Conservation (phyloP, 2,888 invertebrate genomes). For the Cephus pulcher region DNA sequence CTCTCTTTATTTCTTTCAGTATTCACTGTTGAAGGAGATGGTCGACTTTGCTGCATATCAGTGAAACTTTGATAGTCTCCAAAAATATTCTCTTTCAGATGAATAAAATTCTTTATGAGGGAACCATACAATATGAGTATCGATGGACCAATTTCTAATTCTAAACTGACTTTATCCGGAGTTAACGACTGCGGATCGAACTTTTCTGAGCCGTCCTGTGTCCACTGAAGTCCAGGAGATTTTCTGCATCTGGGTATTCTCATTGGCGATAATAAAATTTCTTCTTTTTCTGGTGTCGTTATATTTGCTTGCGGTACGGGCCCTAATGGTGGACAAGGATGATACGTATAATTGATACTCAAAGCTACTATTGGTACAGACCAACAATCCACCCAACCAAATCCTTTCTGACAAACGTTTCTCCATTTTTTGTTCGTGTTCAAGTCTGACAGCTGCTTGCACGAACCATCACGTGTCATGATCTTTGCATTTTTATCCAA, state of each 20-base stretch:
- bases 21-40: constrained; percentile 65
- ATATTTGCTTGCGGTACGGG: constrained; percentile 92
- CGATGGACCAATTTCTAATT: constrained; percentile 95
- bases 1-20: constrained; percentile 57
- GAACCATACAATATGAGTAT: constrained; percentile 92
- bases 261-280: constrained; percentile 91
- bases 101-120: constrained; percentile 88
- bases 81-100: constrained; percentile 96
- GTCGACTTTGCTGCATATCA: constrained; percentile 83
- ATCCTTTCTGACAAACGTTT: constrained; percentile 78
- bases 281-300: constrained; percentile 94
- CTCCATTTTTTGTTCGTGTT: constrained; percentile 78
- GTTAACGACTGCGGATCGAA: constrained; percentile 89
- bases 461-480: constrained; percentile 79
- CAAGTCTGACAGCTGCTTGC: constrained; percentile 70
- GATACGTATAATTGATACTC: constrained; percentile 91
- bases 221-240: constrained; percentile 78
- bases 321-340: constrained; percentile 90
- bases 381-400: constrained; percentile 97
- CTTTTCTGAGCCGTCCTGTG: constrained; percentile 75
- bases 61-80: constrained; percentile 96
- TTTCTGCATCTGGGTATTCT: constrained; percentile 85
- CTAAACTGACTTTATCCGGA: constrained; percentile 91
- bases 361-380: constrained; percentile 94
- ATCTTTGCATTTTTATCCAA: constrained; percentile 91